A percentile compares a stretch with the other conserved stretches of the same genome.
phyloP scores from a whole-genome alignment of 2,888 invertebrate species.

The Platycnemis pennipes region DNA sequence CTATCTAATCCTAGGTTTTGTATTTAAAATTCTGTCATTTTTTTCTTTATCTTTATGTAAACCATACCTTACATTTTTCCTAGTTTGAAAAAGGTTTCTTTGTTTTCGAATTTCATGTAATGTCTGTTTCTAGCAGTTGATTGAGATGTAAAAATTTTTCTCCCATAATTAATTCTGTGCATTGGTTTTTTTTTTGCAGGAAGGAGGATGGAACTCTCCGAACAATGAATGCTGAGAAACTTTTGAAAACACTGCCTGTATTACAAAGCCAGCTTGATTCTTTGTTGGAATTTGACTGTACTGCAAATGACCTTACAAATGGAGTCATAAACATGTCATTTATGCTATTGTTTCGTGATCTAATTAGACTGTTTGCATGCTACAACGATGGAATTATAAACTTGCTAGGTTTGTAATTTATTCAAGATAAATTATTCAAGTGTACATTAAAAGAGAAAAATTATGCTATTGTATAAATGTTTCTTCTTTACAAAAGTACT shows the following conservation, averaged over 20 bases:
- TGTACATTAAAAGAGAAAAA: neutral
- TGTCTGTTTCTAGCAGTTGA: too few species aligned
- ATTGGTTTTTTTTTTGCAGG: conserved; percentile 80
- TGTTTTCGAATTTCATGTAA: too few species aligned
- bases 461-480: too few species aligned
- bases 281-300: conserved; percentile 97
- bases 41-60: too few species aligned
- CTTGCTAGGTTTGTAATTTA: conserved; percentile 85
- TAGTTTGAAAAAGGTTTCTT: too few species aligned
- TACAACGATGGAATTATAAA: conserved; percentile 99
- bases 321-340: conserved; percentile 99
- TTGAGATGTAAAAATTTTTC: too few species aligned
- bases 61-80: too few species aligned
- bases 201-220: conserved; percentile 98
- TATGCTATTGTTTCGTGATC: conserved; percentile 98
- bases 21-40: too few species aligned
- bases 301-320: conserved; percentile 97
- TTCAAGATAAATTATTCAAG: neutral
- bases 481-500: too few species aligned
- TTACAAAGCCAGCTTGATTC: conserved; percentile 97
- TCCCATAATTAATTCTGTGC: conserved; percentile 51
- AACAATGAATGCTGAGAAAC: conserved; percentile 98
- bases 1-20: too few species aligned
- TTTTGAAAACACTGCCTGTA: conserved; percentile 97
- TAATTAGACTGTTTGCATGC: conserved; percentile 99